Base-by-base conservation (phyloP, 2,797 vertebrate genomes). In the Aplochiton taeniatus region DNA sequence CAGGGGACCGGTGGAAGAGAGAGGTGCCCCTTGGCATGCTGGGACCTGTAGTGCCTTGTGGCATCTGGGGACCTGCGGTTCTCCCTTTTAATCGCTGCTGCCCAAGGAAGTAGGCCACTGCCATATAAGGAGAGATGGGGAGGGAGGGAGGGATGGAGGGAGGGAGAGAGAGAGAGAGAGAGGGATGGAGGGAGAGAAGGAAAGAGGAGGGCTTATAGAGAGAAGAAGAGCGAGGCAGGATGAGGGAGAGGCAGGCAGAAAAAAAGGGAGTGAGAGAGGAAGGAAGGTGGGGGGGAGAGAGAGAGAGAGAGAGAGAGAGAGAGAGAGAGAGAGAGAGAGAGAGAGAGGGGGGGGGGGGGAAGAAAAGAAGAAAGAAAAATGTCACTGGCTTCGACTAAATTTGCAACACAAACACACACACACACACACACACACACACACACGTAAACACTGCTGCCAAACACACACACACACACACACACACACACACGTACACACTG, bases 61-160 rank as follows among this genome's bases (percentile, higher is more conserved):
- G 87, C 80, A 67, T 74, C 9, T 50, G 61, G 73, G 77, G 78
- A 85, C 82, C 79, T 77, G 75, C 61, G 65, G 75, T 69, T 78
- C 78, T 83, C 73, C 74, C 75, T 78, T 73, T 87, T 82, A 84
- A 85, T 89, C 85, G 76, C 71, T 74, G 66, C 63, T 73, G 70
- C 69, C 85, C 86, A 88, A 79, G 54, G 81, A 90, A 87, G 84
- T 90, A 90, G 85, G 88, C 68, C 85, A 90, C 49, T 74, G 69
- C 65, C 62, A 70, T 51, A 74, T 63, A 65, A 75, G 63, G 62
- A 73, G 68, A 73, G 46, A 53, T 53, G 47, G 43, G 17, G 11
- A 69, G 48, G 31, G 45, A 63, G 50, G 8, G 46, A 14, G 46
- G 8, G 46, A 48, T 4, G 46, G 13, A 14, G 46, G 8, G 10